phyloP scores from a whole-genome alignment of 64 coral and sea anemone genomes.

The Stichodactyla mertensii region DNA sequence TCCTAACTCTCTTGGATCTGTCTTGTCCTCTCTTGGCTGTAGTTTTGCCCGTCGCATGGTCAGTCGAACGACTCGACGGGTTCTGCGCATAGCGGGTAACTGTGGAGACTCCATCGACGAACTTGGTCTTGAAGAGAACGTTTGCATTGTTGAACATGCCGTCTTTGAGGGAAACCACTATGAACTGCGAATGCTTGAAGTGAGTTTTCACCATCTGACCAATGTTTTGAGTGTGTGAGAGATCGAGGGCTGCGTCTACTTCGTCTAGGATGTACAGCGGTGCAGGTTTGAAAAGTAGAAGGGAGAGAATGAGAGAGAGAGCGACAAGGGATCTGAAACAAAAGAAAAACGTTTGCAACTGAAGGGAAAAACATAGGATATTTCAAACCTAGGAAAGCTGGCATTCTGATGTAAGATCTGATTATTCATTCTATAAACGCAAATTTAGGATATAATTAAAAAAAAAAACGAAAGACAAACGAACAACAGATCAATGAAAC shows the following conservation, averaged over 20 bases:
- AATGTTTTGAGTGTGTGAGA: constrained; percentile 96
- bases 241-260: constrained; percentile 89
- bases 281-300: constrained; percentile 94
- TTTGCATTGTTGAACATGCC: constrained; percentile 99
- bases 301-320: constrained; percentile 84
- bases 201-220: constrained; percentile 91
- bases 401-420: too few species aligned
- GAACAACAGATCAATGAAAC: too few species aligned
- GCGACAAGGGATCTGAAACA: constrained; percentile 79
- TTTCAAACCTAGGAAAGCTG: too few species aligned
- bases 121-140: constrained; percentile 96
- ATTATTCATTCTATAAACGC: too few species aligned
- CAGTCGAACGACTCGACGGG: constrained; percentile 47
- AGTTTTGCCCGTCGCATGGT: constrained; percentile 35
- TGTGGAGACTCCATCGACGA: constrained; percentile 95
- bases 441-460: too few species aligned
- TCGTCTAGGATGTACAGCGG: constrained; percentile 97
- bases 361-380: too few species aligned
- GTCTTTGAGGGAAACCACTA: constrained; percentile 94
- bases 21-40: constrained; percentile 64
- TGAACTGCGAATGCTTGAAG: constrained; percentile 98
- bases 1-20: constrained; percentile 50
- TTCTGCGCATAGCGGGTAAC: constrained; percentile 91
- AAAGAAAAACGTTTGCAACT: neutral
- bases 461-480: too few species aligned